Conservation (phyloP, 2,888 invertebrate genomes). For the Diarsia dahlii region DNA sequence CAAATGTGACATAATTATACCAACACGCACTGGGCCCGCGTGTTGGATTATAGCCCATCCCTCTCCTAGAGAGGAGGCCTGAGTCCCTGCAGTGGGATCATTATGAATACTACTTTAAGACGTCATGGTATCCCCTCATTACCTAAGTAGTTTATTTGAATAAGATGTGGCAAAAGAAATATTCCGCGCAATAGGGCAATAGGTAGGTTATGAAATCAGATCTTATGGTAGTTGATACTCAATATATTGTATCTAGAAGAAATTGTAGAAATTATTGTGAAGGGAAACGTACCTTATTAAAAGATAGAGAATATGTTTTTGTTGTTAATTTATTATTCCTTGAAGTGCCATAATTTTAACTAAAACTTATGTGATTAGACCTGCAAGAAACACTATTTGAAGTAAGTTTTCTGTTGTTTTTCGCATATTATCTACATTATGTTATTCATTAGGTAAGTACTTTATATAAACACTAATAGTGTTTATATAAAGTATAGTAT, state of each 20-base stretch:
- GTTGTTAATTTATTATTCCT: conserved; percentile 13
- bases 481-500: too few species aligned
- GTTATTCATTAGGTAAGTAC: background rate
- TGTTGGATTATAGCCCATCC: too few species aligned
- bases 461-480: background rate
- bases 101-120: too few species aligned
- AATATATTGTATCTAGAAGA: conserved; percentile 26
- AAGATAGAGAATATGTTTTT: background rate
- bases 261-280: conserved; percentile 30
- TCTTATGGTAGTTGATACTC: conserved; percentile 50
- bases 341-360: conserved; percentile 28
- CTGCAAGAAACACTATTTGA: conserved; percentile 11
- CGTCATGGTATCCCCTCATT: background rate
- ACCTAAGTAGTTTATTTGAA: conserved; percentile 10
- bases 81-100: too few species aligned
- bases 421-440: background rate
- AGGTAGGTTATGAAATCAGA: conserved; percentile 50
- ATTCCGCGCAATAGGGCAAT: conserved; percentile 41
- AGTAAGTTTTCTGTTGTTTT: conserved; percentile 17
- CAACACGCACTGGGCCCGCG: too few species aligned
- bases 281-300: conserved; percentile 13
- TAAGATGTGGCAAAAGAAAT: conserved; percentile 29
- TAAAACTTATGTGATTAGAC: background rate
- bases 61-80: too few species aligned
- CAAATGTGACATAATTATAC: too few species aligned